Percentiles rank a stretch among this genome's conserved stretches.
Conservation (phyloP, 2,888 invertebrate species). For the Masnerella sp. region DNA sequence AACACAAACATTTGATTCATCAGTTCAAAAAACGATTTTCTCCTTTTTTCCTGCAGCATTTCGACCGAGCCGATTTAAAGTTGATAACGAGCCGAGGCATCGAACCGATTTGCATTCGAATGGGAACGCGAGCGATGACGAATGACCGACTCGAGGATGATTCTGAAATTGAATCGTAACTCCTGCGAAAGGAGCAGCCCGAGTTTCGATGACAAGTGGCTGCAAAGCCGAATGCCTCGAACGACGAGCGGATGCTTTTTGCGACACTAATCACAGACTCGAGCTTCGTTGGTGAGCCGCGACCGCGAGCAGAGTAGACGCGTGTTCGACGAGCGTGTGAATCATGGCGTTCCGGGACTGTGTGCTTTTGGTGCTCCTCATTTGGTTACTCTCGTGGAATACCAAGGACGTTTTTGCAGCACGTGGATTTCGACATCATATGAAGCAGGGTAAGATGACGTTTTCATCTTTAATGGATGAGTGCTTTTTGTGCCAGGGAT, state of each 20-base stretch:
- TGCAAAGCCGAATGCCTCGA: conserved; percentile 16
- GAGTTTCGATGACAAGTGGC: conserved; percentile 32
- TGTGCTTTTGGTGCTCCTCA: conserved; percentile 39
- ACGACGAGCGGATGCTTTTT: conserved; percentile 18
- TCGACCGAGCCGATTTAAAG: conserved; percentile 9
- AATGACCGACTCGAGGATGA: conserved; percentile 45
- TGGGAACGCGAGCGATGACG: conserved; percentile 35
- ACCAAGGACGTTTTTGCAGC: conserved; percentile 53
- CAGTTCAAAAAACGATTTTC: too few relatives aligned
- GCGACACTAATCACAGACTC: conserved; percentile 14
- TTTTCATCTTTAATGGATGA: conserved; percentile 20
- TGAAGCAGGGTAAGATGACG: conserved; percentile 58
- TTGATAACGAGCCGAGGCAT: conserved; percentile 23
- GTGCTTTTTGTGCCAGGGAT: background rate
- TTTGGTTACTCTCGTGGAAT: conserved; percentile 54
- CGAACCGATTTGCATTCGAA: conserved; percentile 26
- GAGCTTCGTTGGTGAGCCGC: background rate
- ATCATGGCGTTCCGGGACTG: conserved; percentile 55
- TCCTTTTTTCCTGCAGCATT: too few relatives aligned
- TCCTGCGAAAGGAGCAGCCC: conserved; percentile 45
- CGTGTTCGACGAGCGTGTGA: conserved; percentile 31
- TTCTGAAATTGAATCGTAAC: conserved; percentile 30
- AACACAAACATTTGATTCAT: too few relatives aligned
- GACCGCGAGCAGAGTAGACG: background rate
- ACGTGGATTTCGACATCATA: conserved; percentile 59